A percentile compares a stretch with the other conserved stretches of the same genome.
These are phyloP conservation scores for Arnoldichthys spilopterus DNA, from an alignment of 2,797 vertebrate species.

Conservation along the genomic window DNA sequence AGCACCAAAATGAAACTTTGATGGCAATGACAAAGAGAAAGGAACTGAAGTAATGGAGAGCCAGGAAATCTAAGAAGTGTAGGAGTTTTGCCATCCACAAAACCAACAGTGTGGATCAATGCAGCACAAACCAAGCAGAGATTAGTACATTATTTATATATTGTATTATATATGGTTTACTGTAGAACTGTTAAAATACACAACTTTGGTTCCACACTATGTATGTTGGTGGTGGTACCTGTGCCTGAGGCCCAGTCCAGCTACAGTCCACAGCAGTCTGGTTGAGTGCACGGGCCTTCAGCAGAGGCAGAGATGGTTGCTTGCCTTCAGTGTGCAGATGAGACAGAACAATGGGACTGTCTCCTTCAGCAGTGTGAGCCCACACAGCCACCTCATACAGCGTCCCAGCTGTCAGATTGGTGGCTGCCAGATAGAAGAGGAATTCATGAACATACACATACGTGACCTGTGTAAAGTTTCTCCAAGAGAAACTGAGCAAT, in stretches of 20 bases:
- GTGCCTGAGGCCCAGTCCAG: slow-evolving; percentile 84
- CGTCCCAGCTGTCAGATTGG: slow-evolving; percentile 90
- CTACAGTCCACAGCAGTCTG: slow-evolving; percentile 92
- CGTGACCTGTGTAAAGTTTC: no score
- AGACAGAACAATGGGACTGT: slow-evolving; percentile 89
- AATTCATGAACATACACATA: not conserved
- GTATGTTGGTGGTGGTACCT: slow-evolving; percentile 70
- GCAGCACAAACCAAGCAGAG: no score
- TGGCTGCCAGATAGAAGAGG: slow-evolving; percentile 69
- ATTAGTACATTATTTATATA: no score
- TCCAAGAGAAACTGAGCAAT: no score
- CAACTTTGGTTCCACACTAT: not conserved
- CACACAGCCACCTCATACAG: slow-evolving; percentile 92
- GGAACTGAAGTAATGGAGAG: no score
- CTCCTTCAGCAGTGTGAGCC: slow-evolving; percentile 90
- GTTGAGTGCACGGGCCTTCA: slow-evolving; percentile 92
- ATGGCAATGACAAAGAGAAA: no score
- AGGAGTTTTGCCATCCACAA: no score
- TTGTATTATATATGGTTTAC: no score
- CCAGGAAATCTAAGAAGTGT: no score
- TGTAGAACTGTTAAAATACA: no score
- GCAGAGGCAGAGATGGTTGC: slow-evolving; percentile 80
- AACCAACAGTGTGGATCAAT: no score
- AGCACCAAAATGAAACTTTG: no score
- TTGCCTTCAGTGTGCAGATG: slow-evolving; percentile 83